Percentiles rank a stretch among this genome's conserved stretches.
Conservation (phyloP, 2,113 vertebrate species). For the Opisthocomus hoazin region DNA sequence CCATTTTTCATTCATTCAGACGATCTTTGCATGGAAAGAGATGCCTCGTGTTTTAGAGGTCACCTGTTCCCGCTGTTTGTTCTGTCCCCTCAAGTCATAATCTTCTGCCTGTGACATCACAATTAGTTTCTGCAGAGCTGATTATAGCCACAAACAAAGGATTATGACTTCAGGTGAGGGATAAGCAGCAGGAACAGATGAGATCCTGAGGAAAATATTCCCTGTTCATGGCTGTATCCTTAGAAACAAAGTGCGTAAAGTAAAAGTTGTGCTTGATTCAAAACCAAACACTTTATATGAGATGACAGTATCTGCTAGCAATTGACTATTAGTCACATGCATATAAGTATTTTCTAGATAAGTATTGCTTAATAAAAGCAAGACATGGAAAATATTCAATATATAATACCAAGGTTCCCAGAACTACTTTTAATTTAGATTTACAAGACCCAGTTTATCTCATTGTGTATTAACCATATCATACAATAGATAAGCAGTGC, state of each 20-base stretch:
- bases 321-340: not conserved
- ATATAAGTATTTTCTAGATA: slow-evolving; percentile 40
- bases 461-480: not conserved
- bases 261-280: not conserved
- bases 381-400: slow-evolving; percentile 10
- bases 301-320: not conserved
- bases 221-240: not conserved
- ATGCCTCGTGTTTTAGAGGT: slow-evolving; percentile 19
- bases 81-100: slow-evolving; percentile 63
- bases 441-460: not conserved
- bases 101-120: slow-evolving; percentile 66
- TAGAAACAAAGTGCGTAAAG: slow-evolving; percentile 24
- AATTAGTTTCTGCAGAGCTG: slow-evolving; percentile 70
- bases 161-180: slow-evolving; percentile 69
- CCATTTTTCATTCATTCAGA: not conserved
- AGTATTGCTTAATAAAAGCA: not conserved
- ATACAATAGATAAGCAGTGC: not conserved
- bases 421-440: slow-evolving; percentile 11
- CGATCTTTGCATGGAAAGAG: not conserved
- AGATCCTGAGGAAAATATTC: slow-evolving; percentile 29
- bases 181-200: slow-evolving; percentile 61
- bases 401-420: slow-evolving; percentile 1
- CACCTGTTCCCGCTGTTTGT: slow-evolving; percentile 16
- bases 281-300: not conserved
- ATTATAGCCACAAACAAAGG: slow-evolving; percentile 60